Percentiles rank a stretch among this genome's conserved stretches.
phyloP scores from a whole-genome alignment of 2,797 vertebrate genomes.

The Danio albolineatus region DNA sequence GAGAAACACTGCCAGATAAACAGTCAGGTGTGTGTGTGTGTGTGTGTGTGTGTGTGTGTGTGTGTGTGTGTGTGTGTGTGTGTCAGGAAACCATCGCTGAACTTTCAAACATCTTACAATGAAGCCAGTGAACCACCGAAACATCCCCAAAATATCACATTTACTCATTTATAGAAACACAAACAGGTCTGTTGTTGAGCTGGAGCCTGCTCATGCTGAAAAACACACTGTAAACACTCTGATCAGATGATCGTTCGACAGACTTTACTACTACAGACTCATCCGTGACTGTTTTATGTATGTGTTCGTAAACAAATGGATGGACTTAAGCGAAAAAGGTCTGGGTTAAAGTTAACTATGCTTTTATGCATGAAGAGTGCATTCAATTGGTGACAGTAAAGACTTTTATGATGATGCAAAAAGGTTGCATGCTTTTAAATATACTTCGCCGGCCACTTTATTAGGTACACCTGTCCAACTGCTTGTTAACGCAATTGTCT shows the following conservation, averaged over 20 bases:
- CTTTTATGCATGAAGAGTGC: too few relatives aligned
- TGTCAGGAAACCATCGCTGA: constrained; percentile 1
- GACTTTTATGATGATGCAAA: too few relatives aligned
- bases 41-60: neutral
- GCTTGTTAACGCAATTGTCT: too few relatives aligned
- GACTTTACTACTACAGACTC: too few relatives aligned
- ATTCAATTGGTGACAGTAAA: too few relatives aligned
- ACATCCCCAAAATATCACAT: constrained; percentile 17
- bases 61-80: neutral
- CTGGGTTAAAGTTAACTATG: too few relatives aligned
- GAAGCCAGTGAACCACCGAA: neutral
- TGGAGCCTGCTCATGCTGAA: neutral
- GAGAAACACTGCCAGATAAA: constrained; percentile 27
- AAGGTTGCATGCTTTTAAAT: too few relatives aligned
- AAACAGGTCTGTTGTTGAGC: constrained; percentile 45
- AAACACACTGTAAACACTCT: neutral
- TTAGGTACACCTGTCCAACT: too few relatives aligned
- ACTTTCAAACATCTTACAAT: constrained; percentile 13
- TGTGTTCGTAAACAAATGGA: too few relatives aligned
- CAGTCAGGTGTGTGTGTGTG: constrained; percentile 26
- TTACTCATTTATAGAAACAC: neutral
- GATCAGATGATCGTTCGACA: neutral
- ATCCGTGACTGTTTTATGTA: too few relatives aligned
- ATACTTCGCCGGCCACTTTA: too few relatives aligned
- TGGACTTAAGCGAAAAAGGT: too few relatives aligned